A percentile compares a stretch with the other conserved stretches of the same genome.
phyloP scores from a whole-genome alignment of 1,140 invertebrate genomes.

The Bombus difficillimus region DNA sequence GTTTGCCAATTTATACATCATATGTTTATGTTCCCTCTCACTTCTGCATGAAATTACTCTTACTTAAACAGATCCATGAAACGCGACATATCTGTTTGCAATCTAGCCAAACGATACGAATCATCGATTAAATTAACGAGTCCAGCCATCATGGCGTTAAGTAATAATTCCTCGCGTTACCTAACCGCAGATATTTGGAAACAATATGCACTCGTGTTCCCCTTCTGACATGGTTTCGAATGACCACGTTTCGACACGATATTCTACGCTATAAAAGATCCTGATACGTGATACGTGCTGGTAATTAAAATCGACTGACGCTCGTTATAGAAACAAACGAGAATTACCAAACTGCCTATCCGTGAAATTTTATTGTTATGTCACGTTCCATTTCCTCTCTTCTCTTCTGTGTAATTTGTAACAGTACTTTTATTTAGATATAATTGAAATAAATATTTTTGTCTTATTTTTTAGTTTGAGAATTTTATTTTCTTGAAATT shows the following conservation, averaged over 20 bases:
- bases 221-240: not conserved
- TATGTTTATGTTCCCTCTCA: not conserved
- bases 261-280: not conserved
- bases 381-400: not conserved
- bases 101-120: not conserved
- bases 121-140: slow-evolving; percentile 3
- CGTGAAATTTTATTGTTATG: not conserved
- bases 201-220: not conserved
- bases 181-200: slow-evolving; percentile 1
- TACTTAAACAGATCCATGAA: too few relatives aligned
- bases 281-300: not conserved
- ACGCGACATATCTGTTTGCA: not conserved
- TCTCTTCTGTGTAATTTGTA: not conserved
- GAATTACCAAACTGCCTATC: not conserved
- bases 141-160: not conserved
- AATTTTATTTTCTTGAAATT: too few relatives aligned
- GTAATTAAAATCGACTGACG: not conserved
- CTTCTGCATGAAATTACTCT: not conserved
- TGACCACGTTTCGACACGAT: not conserved
- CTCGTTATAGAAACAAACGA: not conserved
- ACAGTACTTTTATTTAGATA: too few relatives aligned
- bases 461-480: too few relatives aligned
- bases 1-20: not conserved
- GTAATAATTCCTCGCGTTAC: slow-evolving; percentile 3
- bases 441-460: not conserved